Evolutionary conservation across 1,140 invertebrate species (phyloP), one percentile per base, ranked within the genome.

Genomic region (Philotrypesis tridentata): DNA sequence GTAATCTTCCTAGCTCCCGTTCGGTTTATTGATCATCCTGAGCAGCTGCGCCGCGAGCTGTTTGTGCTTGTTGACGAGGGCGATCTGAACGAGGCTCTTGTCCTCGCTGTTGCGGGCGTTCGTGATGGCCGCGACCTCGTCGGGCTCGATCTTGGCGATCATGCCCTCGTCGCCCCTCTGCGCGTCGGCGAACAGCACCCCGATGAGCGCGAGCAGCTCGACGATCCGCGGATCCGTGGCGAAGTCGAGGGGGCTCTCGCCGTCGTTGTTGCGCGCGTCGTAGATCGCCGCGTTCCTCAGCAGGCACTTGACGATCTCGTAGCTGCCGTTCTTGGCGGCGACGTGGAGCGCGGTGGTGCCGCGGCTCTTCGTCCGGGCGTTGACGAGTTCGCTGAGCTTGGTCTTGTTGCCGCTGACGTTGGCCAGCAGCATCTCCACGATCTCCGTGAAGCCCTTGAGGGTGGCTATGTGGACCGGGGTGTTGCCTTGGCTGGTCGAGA

Each of bases 401-500:
- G 70, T 33, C 21, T 21, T 31, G 17, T 29, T 65, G 25, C 61
- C 23, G 61, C 61, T 25, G n/a, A 65, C 94, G 87, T 94, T 93
- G 88, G 95, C 94, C 43, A 96, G 87, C 21, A 96, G 88, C 25
- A 95, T 88, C 2, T 95, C 93, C 7, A 94, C 94, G n/a, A 93
- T 91, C 84, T 95, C 92, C 63, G 94, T 93, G 83, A 95, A 94
- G 0, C 94, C 94, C 33, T 94, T 85, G 85, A 95, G 94, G 4
- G 95, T 93, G 12, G 94, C 94, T 83, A 93, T 94, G 86, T 96
- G 95, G 5, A 96, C 88, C 27, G 94, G 93, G 8, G 95, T 94
- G 89, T 96, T 96, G 6, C 95, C 95, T 85, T 93, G 74, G 25
- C 75, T 82, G 27, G 80, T 75, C 29, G 70, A 70, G 31, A 61